Evolutionary conservation across 2,113 vertebrate species (phyloP).

Genomic region (Atractosteus spatula): DNA sequence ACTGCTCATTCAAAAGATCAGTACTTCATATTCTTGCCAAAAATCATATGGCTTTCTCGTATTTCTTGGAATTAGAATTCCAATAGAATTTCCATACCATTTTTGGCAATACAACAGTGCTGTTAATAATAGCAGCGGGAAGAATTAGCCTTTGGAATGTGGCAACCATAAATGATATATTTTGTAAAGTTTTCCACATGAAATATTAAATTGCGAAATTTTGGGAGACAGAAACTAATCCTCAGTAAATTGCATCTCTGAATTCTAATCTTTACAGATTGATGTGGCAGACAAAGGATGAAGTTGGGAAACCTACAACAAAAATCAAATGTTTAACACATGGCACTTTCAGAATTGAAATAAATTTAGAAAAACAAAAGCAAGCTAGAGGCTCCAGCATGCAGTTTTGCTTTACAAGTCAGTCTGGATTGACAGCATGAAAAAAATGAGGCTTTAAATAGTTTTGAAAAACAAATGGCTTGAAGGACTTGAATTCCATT

Average conservation of each 20-base stretch:
- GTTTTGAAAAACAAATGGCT: slow-evolving; percentile 11
- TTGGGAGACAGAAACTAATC: slow-evolving; percentile 17
- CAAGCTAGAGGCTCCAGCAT: too few relatives aligned
- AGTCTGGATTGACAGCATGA: neutral
- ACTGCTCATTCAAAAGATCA: slow-evolving; percentile 19
- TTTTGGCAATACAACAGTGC: slow-evolving; percentile 12
- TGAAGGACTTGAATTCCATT: slow-evolving; percentile 17
- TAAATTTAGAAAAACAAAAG: too few relatives aligned
- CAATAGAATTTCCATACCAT: slow-evolving; percentile 9
- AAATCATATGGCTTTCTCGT: slow-evolving; percentile 10
- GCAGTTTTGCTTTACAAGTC: too few relatives aligned
- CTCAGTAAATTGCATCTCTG: slow-evolving; percentile 14
- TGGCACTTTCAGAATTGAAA: neutral
- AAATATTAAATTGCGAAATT: slow-evolving; percentile 32
- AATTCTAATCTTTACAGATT: slow-evolving; percentile 29
- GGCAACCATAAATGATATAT: slow-evolving; percentile 31
- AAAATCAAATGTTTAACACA: slow-evolving; percentile 7
- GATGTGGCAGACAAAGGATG: slow-evolving; percentile 30
- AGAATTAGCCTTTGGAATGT: slow-evolving; percentile 20
- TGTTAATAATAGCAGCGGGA: slow-evolving; percentile 29
- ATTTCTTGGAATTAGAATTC: slow-evolving; percentile 3
- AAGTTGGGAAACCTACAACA: slow-evolving; percentile 32
- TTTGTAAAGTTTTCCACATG: slow-evolving; percentile 19
- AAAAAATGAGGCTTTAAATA: neutral
- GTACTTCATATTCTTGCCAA: slow-evolving; percentile 20